Conservation (phyloP, 2,797 vertebrate species). For the Coracias cyanogaster region DNA sequence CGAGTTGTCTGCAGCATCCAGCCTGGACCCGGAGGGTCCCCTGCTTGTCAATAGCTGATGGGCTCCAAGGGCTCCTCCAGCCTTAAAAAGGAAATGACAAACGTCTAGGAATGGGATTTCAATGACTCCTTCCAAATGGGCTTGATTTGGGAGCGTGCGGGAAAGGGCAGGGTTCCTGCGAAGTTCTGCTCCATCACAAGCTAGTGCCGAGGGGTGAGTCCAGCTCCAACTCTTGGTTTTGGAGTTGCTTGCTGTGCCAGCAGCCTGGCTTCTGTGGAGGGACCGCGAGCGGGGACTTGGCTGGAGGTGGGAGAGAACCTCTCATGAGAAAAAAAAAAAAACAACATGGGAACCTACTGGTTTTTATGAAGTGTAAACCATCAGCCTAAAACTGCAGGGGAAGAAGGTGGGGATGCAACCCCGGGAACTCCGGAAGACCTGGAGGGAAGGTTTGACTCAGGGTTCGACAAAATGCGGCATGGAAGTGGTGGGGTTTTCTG, state of each 20-base stretch:
- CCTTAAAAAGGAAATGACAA: conserved; percentile 72
- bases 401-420: background rate
- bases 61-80: conserved; percentile 25
- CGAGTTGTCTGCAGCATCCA: background rate
- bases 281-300: background rate
- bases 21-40: conserved; percentile 32
- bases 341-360: background rate
- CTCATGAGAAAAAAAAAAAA: background rate
- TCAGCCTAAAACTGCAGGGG: background rate
- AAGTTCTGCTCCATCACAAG: background rate
- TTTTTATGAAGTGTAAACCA: background rate
- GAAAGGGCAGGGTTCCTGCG: background rate
- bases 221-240: background rate
- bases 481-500: background rate
- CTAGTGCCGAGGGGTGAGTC: background rate
- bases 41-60: conserved; percentile 48
- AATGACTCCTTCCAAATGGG: background rate
- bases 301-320: background rate
- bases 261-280: background rate
- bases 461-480: background rate
- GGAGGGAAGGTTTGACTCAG: background rate
- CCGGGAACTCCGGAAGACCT: background rate
- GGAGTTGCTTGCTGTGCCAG: background rate
- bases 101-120: background rate
- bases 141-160: background rate